phyloP scores from a whole-genome alignment of 2,113 vertebrate species.

The Hippolais icterina region DNA sequence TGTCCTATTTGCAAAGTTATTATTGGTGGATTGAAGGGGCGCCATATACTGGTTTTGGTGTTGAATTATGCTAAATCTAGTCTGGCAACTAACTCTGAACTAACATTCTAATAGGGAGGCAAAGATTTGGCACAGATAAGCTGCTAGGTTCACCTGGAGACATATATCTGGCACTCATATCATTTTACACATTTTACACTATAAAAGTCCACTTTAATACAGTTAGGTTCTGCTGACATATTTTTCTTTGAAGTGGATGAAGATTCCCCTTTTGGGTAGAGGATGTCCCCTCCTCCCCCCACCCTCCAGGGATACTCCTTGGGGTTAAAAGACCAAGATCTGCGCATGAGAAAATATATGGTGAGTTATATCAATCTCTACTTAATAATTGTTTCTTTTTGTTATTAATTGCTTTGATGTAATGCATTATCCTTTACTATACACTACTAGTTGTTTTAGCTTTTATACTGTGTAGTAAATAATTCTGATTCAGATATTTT shows the following conservation, averaged over 20 bases:
- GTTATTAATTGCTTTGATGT: neutral
- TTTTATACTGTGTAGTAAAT: neutral
- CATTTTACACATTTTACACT: neutral
- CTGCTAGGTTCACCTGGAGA: neutral
- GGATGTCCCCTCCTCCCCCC: neutral
- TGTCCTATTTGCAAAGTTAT: neutral
- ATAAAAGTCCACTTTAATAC: neutral
- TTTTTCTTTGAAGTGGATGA: neutral
- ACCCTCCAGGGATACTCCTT: accelerated
- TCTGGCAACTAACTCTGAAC: neutral
- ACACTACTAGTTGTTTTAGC: neutral
- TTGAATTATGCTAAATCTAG: neutral
- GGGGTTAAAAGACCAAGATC: neutral
- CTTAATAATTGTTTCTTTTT: neutral
- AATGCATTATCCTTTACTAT: neutral
- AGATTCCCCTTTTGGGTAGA: neutral
- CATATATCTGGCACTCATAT: neutral
- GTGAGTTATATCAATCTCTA: neutral
- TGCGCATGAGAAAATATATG: accelerated
- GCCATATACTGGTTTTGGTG: neutral
- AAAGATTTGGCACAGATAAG: neutral
- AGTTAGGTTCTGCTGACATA: neutral
- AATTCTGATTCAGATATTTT: neutral
- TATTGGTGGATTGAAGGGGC: neutral
- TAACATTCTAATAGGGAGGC: neutral